Evolutionary conservation across 2,797 vertebrate genomes (phyloP).

Genomic region (Gephyroberyx darwinii): DNA sequence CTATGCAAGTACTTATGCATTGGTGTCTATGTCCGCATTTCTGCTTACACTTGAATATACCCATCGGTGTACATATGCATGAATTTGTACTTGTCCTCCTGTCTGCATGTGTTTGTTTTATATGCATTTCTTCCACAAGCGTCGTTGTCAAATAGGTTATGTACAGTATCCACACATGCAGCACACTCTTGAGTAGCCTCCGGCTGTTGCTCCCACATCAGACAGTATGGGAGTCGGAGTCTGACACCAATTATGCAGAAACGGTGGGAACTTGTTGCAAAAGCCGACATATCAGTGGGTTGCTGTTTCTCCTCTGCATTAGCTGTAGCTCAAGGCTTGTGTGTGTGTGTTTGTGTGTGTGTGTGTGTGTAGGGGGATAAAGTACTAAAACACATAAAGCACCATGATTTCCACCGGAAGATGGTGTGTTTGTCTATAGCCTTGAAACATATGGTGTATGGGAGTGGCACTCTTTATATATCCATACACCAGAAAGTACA

Average conservation of each 20-base stretch:
- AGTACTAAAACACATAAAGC: slow-evolving; percentile 32
- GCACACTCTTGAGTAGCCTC: slow-evolving; percentile 60
- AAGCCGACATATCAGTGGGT: slow-evolving; percentile 64
- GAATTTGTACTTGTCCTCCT: slow-evolving; percentile 29
- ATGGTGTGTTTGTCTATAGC: slow-evolving; percentile 16
- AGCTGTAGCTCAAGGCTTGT: slow-evolving; percentile 59
- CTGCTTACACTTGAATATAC: slow-evolving; percentile 28
- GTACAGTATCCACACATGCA: slow-evolving; percentile 60
- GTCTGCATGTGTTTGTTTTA: slow-evolving; percentile 59
- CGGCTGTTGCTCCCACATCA: slow-evolving; percentile 70
- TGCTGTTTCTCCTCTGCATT: slow-evolving; percentile 64
- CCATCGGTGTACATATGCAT: slow-evolving; percentile 34
- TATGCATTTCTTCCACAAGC: slow-evolving; percentile 41
- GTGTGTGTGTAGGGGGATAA: slow-evolving; percentile 25
- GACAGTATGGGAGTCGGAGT: slow-evolving; percentile 65
- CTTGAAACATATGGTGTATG: neutral
- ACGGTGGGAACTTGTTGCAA: slow-evolving; percentile 68
- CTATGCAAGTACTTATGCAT: neutral
- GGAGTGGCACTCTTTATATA: slow-evolving; percentile 5
- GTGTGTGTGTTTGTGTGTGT: slow-evolving; percentile 19
- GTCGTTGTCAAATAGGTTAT: slow-evolving; percentile 64
- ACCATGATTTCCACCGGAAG: slow-evolving; percentile 15
- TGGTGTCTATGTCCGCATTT: slow-evolving; percentile 7
- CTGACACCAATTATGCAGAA: slow-evolving; percentile 81
- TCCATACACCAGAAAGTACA: neutral